Evolutionary conservation across 2,888 invertebrate species (phyloP).

Genomic region (Megamerina dolium): DNA sequence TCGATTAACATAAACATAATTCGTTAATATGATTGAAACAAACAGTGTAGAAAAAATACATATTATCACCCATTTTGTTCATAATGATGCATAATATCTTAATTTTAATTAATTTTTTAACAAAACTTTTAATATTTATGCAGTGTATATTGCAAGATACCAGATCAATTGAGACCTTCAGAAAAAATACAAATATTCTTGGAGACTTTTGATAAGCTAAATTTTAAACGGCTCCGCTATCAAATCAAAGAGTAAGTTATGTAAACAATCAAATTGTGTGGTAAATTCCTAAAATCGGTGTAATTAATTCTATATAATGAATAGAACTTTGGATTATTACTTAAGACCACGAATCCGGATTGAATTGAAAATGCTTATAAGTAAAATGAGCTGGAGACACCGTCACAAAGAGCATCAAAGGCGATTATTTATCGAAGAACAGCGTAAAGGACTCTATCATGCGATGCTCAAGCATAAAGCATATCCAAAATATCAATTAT

Average conservation of each 20-base stretch:
- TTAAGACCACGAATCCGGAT: conserved; percentile 24
- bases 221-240: conserved; percentile 17
- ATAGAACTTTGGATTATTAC: conserved; percentile 10
- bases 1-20: no score
- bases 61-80: no score
- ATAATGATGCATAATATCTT: no score
- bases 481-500: conserved; percentile 35
- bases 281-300: no score
- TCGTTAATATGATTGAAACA: no score
- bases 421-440: conserved; percentile 27
- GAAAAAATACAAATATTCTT: conserved; percentile 20
- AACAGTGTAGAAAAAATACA: no score
- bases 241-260: conserved; percentile 16
- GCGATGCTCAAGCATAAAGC: conserved; percentile 37
- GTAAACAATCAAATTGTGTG: no score
- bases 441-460: conserved; percentile 32
- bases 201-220: conserved; percentile 19
- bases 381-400: conserved; percentile 29
- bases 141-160: conserved; percentile 22
- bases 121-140: no score
- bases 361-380: conserved; percentile 23
- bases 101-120: no score
- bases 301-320: neutral
- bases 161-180: conserved; percentile 11
- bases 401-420: conserved; percentile 19